Evolutionary conservation across 2,113 vertebrate species (phyloP).

Genomic region (Vicugna pacos): DNA sequence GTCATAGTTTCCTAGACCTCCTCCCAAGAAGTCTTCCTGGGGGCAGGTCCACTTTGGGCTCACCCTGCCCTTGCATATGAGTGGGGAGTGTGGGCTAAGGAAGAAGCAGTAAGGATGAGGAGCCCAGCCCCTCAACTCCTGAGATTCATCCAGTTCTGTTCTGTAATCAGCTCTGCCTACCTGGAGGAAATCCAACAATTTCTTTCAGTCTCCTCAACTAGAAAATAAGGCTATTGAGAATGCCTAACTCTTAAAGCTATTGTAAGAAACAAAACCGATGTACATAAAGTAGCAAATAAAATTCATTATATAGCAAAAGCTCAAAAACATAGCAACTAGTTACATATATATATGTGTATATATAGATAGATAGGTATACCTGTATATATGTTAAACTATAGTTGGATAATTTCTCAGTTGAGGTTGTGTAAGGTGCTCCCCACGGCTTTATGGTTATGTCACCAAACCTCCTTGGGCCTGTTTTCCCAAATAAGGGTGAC

Average conservation of each 20-base stretch:
- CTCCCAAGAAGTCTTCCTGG: constrained; percentile 22
- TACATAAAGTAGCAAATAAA: constrained; percentile 52
- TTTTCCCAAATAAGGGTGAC: constrained; percentile 10
- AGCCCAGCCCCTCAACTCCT: neutral
- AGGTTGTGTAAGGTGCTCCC: neutral
- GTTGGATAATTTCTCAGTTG: neutral
- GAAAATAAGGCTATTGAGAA: constrained; percentile 23
- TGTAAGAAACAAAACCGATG: constrained; percentile 23
- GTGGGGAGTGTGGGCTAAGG: neutral
- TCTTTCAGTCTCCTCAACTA: constrained; percentile 35
- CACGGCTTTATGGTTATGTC: neutral
- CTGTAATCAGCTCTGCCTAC: constrained; percentile 25
- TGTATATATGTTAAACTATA: neutral
- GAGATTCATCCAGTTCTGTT: neutral
- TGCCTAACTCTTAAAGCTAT: neutral
- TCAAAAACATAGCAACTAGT: constrained; percentile 1
- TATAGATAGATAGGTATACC: no score
- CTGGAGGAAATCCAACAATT: neutral
- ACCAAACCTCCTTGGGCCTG: neutral
- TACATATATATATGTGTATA: neutral
- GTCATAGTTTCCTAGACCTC: neutral
- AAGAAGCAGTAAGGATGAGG: neutral
- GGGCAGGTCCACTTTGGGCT: neutral
- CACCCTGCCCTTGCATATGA: neutral
- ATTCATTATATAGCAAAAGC: constrained; percentile 48